Evolutionary conservation across 1,140 invertebrate species (phyloP).

Genomic region (Oreohelix idahoensis): DNA sequence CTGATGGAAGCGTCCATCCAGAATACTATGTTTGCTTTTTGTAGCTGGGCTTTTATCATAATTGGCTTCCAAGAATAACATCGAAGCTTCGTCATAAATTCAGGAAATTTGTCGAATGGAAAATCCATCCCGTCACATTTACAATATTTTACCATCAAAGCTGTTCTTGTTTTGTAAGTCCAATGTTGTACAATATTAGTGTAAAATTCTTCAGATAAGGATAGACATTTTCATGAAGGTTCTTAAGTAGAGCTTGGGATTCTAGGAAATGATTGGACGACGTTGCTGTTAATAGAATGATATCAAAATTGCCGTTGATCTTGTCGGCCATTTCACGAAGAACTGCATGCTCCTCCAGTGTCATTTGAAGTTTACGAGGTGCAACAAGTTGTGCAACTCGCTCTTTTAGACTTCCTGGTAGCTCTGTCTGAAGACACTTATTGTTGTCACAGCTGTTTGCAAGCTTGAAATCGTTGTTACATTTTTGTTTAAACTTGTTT

Average conservation of each 20-base stretch:
- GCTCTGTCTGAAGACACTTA: neutral
- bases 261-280: conserved; percentile 36
- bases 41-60: neutral
- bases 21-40: neutral
- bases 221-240: conserved; percentile 27
- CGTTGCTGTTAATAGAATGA: conserved; percentile 27
- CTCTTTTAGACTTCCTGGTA: neutral
- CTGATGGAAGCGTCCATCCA: conserved; percentile 30
- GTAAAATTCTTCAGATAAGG: conserved; percentile 26
- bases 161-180: conserved; percentile 4
- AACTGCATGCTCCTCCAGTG: neutral
- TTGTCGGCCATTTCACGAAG: neutral
- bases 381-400: conserved; percentile 7
- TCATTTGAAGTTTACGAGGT: neutral
- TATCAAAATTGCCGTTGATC: neutral
- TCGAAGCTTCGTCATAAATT: neutral
- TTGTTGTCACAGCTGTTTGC: conserved; percentile 27
- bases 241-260: conserved; percentile 28
- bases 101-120: conserved; percentile 32
- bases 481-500: neutral
- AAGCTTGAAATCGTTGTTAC: neutral
- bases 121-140: conserved; percentile 12
- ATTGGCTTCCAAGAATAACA: conserved; percentile 30
- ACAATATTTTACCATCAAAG: conserved; percentile 13
- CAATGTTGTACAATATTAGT: conserved; percentile 22